Evolutionary conservation across 1,140 invertebrate genomes (phyloP), one percentile per base, ranked within the genome.

Genomic region (Charaxes varanes): DNA sequence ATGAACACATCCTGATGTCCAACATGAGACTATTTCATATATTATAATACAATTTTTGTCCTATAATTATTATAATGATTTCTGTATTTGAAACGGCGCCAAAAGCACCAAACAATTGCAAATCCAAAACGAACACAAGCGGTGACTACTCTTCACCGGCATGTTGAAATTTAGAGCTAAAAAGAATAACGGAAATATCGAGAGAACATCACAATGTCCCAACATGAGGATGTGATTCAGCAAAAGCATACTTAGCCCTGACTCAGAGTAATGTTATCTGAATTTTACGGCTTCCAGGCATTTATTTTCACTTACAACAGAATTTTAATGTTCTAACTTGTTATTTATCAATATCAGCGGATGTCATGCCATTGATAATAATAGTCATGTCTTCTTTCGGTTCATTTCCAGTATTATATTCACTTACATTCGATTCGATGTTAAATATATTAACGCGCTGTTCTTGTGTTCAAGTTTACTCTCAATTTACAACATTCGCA

Each of bases 151-250:
- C 37, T 32, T 31, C 30, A 35, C 18, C 26, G 56, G 61, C 48
- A 64, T 69, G 48, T 63, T 42, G 56, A 62, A 49, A 58, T 63
- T 53, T 22, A 35, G 48, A 62, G 56, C 65, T 53, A 69, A 73
- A 71, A 77, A 73, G 61, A 63, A 59, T 59, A 72, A 70, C 60
- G 60, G 63, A 68, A 67, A 66, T 41, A 46, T 56, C 41, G 37
- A 49, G 23, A 33, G 48, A 52, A 44, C 51, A 62, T 51, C 45
- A 60, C 63, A 60, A 57, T 59, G 62, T 65, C 57, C 62, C 40
- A 58, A 62, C 55, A 66, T 61, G 53, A 66, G 63, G 60, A 64
- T 53, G 52, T 80, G 72, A 77, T 60, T 80, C 72, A 60, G 44
- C 48, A 50, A 55, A 72, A 69, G 58, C 62, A 61, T 47, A 60